These are phyloP conservation scores for Piezodorus guildinii DNA, from an alignment of 1,140 invertebrate genomes.

Conservation along the genomic window DNA sequence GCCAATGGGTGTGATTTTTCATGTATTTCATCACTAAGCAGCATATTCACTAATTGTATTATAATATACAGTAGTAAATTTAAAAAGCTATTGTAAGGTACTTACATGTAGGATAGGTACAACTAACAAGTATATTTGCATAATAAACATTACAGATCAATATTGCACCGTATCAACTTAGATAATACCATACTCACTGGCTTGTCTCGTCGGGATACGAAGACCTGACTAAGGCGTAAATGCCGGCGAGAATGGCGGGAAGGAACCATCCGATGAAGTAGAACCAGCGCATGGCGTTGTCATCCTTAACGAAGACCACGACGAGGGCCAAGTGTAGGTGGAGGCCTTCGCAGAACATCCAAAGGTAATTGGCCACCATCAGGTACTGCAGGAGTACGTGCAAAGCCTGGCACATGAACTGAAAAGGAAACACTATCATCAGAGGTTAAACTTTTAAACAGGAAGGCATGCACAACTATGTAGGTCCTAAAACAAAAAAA, in stretches of 20 bases:
- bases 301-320: constrained; percentile 43
- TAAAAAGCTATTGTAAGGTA: too few species aligned
- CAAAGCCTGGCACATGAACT: constrained; percentile 41
- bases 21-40: too few species aligned
- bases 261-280: constrained; percentile 44
- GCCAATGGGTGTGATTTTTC: too few species aligned
- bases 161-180: too few species aligned
- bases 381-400: constrained; percentile 47
- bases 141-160: too few species aligned
- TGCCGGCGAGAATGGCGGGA: constrained; percentile 33
- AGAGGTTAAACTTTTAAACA: too few species aligned
- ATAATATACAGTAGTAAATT: too few species aligned
- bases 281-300: constrained; percentile 41
- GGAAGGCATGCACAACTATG: too few species aligned
- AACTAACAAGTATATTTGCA: too few species aligned
- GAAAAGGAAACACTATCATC: constrained; percentile 18
- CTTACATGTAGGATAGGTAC: too few species aligned
- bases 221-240: constrained; percentile 34
- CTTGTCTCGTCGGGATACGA: constrained; percentile 29
- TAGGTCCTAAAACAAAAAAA: too few species aligned
- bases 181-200: constrained; percentile 28
- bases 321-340: constrained; percentile 47
- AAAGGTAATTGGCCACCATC: constrained; percentile 47
- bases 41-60: too few species aligned
- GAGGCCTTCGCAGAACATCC: constrained; percentile 47